These are phyloP conservation scores for Cerceris rybyensis DNA, from an alignment of 2,888 invertebrate species.

Conservation along the genomic window DNA sequence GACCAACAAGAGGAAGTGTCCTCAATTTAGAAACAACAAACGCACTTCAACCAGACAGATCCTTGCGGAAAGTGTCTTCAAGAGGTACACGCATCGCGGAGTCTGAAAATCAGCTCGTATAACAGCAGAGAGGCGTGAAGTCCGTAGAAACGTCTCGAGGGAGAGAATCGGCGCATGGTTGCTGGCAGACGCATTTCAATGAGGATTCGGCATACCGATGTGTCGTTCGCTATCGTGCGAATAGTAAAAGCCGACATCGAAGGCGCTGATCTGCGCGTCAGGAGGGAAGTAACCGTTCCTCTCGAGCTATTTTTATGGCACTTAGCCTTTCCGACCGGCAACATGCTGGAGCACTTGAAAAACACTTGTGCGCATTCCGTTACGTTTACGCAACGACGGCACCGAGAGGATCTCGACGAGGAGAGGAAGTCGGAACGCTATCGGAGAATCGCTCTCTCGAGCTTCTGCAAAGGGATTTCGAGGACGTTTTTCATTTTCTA, in stretches of 20 bases:
- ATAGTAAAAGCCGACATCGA: slow-evolving; percentile 53
- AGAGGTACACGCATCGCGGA: no score
- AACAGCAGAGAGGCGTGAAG: background rate
- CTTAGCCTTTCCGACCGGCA: slow-evolving; percentile 77
- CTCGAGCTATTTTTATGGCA: slow-evolving; percentile 78
- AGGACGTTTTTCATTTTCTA: slow-evolving; percentile 63
- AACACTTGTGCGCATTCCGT: slow-evolving; percentile 81
- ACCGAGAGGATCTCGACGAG: slow-evolving; percentile 40
- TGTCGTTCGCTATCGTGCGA: slow-evolving; percentile 64
- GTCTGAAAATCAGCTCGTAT: background rate
- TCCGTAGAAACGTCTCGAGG: background rate
- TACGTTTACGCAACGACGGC: slow-evolving; percentile 76
- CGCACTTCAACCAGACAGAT: no score
- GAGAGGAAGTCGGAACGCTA: slow-evolving; percentile 10
- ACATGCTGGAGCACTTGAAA: slow-evolving; percentile 81
- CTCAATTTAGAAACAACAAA: no score
- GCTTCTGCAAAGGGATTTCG: slow-evolving; percentile 35
- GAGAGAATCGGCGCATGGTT: slow-evolving; percentile 38
- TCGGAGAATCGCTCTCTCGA: slow-evolving; percentile 11
- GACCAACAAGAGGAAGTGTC: no score
- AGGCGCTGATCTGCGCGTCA: slow-evolving; percentile 38
- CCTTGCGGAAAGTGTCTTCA: no score
- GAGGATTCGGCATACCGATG: slow-evolving; percentile 66
- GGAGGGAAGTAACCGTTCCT: slow-evolving; percentile 64
- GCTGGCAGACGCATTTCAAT: slow-evolving; percentile 59